phyloP scores from a whole-genome alignment of 2,797 vertebrate genomes.

The Siniperca undulata region DNA sequence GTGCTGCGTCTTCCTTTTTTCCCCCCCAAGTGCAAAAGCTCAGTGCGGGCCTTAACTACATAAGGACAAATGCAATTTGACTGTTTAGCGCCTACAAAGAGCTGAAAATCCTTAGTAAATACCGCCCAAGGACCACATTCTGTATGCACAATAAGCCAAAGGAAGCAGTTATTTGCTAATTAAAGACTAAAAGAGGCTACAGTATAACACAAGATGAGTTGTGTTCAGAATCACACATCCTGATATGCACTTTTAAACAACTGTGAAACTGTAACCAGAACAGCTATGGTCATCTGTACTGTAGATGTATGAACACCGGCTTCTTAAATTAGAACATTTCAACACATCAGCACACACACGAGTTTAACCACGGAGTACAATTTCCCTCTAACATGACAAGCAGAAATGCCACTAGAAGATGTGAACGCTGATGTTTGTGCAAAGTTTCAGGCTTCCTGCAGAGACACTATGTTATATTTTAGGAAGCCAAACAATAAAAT shows the following conservation, averaged over 20 bases:
- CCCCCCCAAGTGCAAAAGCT: background rate
- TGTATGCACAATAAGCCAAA: background rate
- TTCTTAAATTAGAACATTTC: background rate
- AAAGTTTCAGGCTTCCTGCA: slow-evolving; percentile 21
- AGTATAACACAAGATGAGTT: background rate
- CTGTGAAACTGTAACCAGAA: background rate
- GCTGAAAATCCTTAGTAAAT: background rate
- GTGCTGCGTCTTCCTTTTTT: background rate
- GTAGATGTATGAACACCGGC: background rate
- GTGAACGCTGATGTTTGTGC: background rate
- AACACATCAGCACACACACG: background rate
- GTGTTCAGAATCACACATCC: background rate
- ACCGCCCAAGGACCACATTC: background rate
- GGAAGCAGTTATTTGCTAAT: background rate
- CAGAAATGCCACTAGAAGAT: background rate
- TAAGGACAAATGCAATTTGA: background rate
- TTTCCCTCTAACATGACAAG: background rate
- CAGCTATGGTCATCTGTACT: background rate
- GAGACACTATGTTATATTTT: slow-evolving; percentile 5
- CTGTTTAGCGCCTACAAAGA: background rate
- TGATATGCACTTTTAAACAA: background rate
- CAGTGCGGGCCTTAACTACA: too few relatives aligned
- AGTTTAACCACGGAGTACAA: background rate
- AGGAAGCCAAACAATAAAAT: slow-evolving; percentile 11
- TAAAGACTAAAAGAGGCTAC: background rate